Evolutionary conservation across 2,888 invertebrate species (phyloP).

Genomic region (Abrostola tripartita): DNA sequence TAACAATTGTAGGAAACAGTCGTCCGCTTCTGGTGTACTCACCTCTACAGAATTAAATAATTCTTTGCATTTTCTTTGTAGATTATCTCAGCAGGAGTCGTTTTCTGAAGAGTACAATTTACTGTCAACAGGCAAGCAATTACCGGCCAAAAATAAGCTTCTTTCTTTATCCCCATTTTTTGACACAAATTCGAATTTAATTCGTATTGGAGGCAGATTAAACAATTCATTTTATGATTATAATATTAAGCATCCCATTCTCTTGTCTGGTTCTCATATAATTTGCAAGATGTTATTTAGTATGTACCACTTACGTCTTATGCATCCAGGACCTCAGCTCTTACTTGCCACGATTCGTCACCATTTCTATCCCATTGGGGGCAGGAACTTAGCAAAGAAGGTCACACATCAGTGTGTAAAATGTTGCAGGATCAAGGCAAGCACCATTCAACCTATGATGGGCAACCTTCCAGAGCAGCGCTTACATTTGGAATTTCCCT

Average conservation of each 20-base stretch:
- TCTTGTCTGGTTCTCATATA: conserved; percentile 15
- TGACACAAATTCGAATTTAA: conserved; percentile 15
- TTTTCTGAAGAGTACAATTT: conserved; percentile 21
- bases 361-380: conserved; percentile 14
- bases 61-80: conserved; percentile 3
- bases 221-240: conserved; percentile 40
- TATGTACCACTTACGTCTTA: conserved; percentile 15
- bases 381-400: conserved; percentile 10
- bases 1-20: background rate
- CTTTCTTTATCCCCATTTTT: conserved; percentile 23
- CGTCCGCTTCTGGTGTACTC: conserved; percentile 3
- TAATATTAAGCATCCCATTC: conserved; percentile 34
- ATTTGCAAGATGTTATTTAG: conserved; percentile 14
- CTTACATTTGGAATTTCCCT: background rate
- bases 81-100: conserved; percentile 12
- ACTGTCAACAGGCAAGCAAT: conserved; percentile 11
- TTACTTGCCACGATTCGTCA: conserved; percentile 18
- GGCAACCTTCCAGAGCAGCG: conserved; percentile 15
- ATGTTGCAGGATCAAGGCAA: conserved; percentile 3
- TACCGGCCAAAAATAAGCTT: conserved; percentile 20
- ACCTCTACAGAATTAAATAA: conserved; percentile 13
- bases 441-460: conserved; percentile 16
- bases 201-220: conserved; percentile 44
- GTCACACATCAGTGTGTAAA: conserved; percentile 5
- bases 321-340: conserved; percentile 25